Evolutionary conservation across 2,797 vertebrate species (phyloP), one percentile per base, ranked within the genome.

Genomic region (Anniella stebbinsi): DNA sequence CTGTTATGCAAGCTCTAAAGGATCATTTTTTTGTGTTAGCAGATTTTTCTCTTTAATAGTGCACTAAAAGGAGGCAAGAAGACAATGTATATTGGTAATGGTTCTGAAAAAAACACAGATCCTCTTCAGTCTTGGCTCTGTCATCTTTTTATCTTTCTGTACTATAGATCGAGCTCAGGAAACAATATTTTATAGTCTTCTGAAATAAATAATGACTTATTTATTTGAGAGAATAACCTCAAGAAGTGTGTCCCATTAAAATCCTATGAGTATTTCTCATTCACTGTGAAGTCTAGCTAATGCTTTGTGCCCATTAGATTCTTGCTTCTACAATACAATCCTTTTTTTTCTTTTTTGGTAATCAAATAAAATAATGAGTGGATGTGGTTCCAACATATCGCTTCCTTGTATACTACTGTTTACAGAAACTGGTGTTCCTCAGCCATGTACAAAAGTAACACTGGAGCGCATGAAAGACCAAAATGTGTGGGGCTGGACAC

Each of bases 91-190:
- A 63, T n/a, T 63, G 13, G 11, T 63, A 82, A 82, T 28, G 21
- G 54, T 33, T 63, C 18, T 36, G n/a, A 18, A 38, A 80, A 54
- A n/a, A 89, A 25, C 45, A 38, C 18, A 87, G 8, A 0, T 0
- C 1, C 8, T 88, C 15, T 89, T 28, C n/a, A 21, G 63, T 13
- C 28, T 12, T 60, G 0, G 0, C 28, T 33, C 77, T 78, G 48
- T 9, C 10, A 41, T 84, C 83, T 10, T 11, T 89, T 13, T 38
- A 36, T n/a, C 3, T 63, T 36, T 66, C 63, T 0, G 0, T 60
- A 36, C 8, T 0, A 0, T 8, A 88, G 13, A 8, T 0, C 0
- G 69, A 11, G 0, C 1, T 18, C 30, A n/a, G 67, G 23, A 87
- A 36, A 84, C 7, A 10, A 10, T 51, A 1, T 11, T 67, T 25